Evolutionary conservation across 2,888 invertebrate genomes (phyloP).

Genomic region (Macrosoma leucophasiata): DNA sequence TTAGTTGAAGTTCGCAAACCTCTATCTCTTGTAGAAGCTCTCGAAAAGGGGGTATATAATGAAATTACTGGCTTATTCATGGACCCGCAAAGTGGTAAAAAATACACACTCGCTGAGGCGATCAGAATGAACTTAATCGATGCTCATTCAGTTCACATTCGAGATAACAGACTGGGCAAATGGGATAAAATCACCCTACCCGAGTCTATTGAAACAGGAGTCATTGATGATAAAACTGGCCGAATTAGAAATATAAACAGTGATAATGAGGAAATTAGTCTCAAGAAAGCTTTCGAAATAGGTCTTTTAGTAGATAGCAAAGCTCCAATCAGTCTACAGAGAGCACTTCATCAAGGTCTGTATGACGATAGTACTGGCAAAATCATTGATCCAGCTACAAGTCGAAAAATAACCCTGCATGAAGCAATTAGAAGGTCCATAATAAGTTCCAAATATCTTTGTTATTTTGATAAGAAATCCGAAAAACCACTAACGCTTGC

Average conservation of each 20-base stretch:
- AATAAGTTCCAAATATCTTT: conserved; percentile 86
- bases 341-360: conserved; percentile 89
- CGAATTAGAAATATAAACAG: conserved; percentile 81
- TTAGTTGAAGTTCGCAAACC: conserved; percentile 89
- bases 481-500: conserved; percentile 83
- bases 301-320: conserved; percentile 88
- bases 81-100: conserved; percentile 86
- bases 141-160: conserved; percentile 87
- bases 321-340: conserved; percentile 87
- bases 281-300: conserved; percentile 85
- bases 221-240: conserved; percentile 83
- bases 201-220: conserved; percentile 85
- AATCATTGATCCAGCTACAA: conserved; percentile 87
- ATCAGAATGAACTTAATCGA: conserved; percentile 88
- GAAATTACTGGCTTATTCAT: conserved; percentile 87
- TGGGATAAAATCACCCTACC: conserved; percentile 86
- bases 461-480: conserved; percentile 85
- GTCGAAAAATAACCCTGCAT: conserved; percentile 86
- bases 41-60: conserved; percentile 87
- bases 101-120: conserved; percentile 87
- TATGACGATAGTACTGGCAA: conserved; percentile 89
- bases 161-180: conserved; percentile 84
- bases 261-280: conserved; percentile 79
- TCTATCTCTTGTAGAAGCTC: conserved; percentile 86
- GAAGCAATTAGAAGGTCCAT: conserved; percentile 88